Evolutionary conservation across 2,113 vertebrate genomes (phyloP).

Genomic region (Osmerus mordax): DNA sequence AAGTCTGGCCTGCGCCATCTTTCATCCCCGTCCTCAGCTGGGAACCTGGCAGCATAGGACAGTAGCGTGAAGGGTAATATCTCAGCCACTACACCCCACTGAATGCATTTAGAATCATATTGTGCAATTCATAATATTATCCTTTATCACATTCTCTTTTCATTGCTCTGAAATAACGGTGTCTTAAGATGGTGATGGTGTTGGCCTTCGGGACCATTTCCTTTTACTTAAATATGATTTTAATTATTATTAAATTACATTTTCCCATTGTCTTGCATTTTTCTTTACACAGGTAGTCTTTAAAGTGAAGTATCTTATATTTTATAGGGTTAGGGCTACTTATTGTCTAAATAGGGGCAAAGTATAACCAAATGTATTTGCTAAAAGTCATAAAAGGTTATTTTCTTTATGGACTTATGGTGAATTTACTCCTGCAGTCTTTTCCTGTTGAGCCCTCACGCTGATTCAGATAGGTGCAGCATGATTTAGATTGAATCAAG

Average conservation of each 20-base stretch:
- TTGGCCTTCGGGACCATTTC: neutral
- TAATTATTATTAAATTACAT: too few relatives aligned
- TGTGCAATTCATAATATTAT: too few relatives aligned
- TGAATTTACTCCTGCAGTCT: neutral
- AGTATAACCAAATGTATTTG: too few relatives aligned
- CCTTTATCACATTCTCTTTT: neutral
- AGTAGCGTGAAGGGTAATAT: neutral
- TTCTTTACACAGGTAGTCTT: too few relatives aligned
- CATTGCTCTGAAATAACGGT: neutral
- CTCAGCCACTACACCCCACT: neutral
- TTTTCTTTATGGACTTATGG: conserved; percentile 5
- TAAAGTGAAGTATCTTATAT: too few relatives aligned
- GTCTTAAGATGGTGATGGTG: neutral
- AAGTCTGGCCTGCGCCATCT: neutral
- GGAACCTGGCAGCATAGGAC: neutral
- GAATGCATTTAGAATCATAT: too few relatives aligned
- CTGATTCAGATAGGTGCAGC: conserved; percentile 2
- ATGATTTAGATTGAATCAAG: conserved; percentile 29
- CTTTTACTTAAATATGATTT: neutral
- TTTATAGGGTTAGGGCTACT: too few relatives aligned
- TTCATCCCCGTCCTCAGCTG: neutral
- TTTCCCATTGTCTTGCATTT: too few relatives aligned
- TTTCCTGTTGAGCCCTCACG: neutral
- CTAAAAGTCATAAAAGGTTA: neutral
- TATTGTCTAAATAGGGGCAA: too few relatives aligned